Base-by-base conservation (phyloP, 2,888 invertebrate species). In the Pseudanteris insignis region DNA sequence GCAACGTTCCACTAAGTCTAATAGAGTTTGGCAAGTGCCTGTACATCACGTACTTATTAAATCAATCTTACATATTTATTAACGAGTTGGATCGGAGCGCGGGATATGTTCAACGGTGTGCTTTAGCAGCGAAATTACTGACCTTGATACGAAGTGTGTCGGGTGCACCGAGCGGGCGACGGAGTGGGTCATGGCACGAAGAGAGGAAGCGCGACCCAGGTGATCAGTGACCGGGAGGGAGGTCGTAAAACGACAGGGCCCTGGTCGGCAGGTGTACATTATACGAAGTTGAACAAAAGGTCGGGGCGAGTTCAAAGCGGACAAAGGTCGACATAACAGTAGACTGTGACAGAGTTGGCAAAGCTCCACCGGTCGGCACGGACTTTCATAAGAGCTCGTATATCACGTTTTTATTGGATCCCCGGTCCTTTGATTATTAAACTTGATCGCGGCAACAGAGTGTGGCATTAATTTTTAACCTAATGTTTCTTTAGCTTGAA, bases 31-130 rank as follows among this genome's bases (percentile, higher is more conserved):
- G 51, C 58, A 59, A 44, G 43, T 53, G 59, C 47, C 47, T 53
- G 41, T 53, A 47, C 26, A 59, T 59, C 59, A 59, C 28, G 33
- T 10, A 53, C 53, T 60, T 53, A 60, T 60, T 60, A 53, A 53
- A 60, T 60, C 60, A 60, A 53, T 60, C 51, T 48, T 37, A 18
- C 47, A 43, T 41, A 53, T 60, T 60, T 53, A 53, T 60, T 53
- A 38, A 14, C 43, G 9, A 13, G 33, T 38, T 8, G n/a, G 28
- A 47, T 21, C 10, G 12, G 8, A 18, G 9, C 21, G 32, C 12
- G 13, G 14, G 21, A 3, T 12, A 30, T n/a, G 9, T 5, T n/a
- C 21, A 25, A 8, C 34, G 24, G 25, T 37, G 14, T 13, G 8
- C 13, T 29, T 30, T 38, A 12, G 2, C 12, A 8, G n/a, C 24